Evolutionary conservation across 2,113 vertebrate genomes (phyloP), one percentile per base, ranked within the genome.

Genomic region (Onychostoma macrolepis): DNA sequence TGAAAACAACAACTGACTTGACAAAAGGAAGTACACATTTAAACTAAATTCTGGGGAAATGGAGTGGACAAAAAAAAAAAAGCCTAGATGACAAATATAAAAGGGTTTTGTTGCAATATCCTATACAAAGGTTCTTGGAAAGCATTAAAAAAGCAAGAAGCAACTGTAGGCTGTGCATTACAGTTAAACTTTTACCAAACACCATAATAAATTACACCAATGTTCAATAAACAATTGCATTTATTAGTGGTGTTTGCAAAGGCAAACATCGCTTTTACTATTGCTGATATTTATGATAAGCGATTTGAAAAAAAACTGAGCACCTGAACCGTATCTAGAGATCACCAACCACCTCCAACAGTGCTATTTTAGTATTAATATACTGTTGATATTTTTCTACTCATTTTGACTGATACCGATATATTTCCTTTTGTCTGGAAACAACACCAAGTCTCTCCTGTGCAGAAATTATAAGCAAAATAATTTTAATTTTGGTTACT

Each of bases 1-100:
- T 33, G 67, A 65, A 43, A 12, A 30, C 24, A 65, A n/a, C 43
- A 36, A 24, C 28, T 26, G 50, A 38, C 17, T 72, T 89, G 67
- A 48, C 71, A 69, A 19, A 87, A 84, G 83, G 82, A 87, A 87
- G 74, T 65, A 72, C 26, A 43, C 11, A 81, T 81, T 43, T 63
- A 28, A 65, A 82, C n/a, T 65, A 0, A 82, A 82, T 65, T 41
- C 58, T 82, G 38, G 43, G 80, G 58, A 82, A 82, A 45, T 10
- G 24, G 58, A 6, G 78, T 15, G 28, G 24, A 80, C 48, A n/a
- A n/a, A n/a, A n/a, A n/a, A 36, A 58, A 65, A 65, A 26, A 43
- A 63, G 79, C 33, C 17, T 53, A 58, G 48, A 53, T 58, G 26
- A 38, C 19, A 24, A 13, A 80, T 58, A 24, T 36, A 58, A 80